Percentiles rank a stretch among this genome's conserved stretches.
Conservation (phyloP, 2,113 vertebrate species). For the Chroicocephalus ridibundus region DNA sequence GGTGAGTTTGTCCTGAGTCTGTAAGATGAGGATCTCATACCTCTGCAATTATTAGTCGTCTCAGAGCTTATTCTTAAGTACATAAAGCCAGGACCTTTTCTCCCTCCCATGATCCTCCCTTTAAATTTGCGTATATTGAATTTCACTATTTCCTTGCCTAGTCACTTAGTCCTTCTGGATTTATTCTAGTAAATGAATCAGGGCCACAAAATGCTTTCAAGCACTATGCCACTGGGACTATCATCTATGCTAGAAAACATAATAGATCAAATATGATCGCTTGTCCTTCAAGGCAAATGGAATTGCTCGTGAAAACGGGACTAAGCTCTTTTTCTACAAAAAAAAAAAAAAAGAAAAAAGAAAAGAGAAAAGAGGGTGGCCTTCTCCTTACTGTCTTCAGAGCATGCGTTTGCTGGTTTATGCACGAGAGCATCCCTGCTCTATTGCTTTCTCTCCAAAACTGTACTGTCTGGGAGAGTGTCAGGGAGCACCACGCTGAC, state of each 20-base stretch:
- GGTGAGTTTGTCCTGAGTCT: background rate
- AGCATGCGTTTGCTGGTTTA: background rate
- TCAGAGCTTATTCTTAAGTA: background rate
- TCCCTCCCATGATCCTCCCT: background rate
- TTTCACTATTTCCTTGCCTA: background rate
- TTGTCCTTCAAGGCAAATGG: background rate
- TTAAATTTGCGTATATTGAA: background rate
- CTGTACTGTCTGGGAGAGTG: background rate
- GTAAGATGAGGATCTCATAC: background rate
- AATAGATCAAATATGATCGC: background rate
- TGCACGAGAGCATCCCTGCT: background rate
- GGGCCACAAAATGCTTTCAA: background rate
- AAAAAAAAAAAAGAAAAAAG: background rate
- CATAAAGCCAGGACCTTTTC: background rate
- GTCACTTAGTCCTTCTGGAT: background rate
- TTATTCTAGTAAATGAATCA: background rate
- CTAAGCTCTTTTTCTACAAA: background rate
- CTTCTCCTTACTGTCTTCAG: background rate
- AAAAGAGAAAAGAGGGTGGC: accelerated
- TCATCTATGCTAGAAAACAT: background rate
- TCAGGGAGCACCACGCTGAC: accelerated
- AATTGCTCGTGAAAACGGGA: background rate
- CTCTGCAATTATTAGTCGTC: background rate
- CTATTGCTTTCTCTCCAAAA: background rate
- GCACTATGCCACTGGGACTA: background rate